These are phyloP conservation scores for Pomatostomus ruficeps DNA, from an alignment of 2,113 vertebrate species.

Conservation along the genomic window DNA sequence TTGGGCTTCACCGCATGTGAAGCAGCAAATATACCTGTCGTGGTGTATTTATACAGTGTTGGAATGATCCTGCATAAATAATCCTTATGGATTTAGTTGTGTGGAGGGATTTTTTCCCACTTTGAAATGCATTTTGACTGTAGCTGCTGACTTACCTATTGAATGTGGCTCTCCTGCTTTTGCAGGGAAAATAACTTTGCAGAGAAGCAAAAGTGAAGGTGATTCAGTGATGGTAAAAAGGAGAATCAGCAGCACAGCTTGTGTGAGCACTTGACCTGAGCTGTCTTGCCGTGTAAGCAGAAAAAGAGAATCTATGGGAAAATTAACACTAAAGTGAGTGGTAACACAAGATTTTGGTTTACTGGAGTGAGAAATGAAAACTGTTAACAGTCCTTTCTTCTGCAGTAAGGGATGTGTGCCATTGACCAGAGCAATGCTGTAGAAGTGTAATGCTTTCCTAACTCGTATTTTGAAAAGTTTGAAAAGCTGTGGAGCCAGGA, in stretches of 20 bases:
- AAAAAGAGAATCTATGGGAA: conserved; percentile 51
- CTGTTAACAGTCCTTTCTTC: neutral
- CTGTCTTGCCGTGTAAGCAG: conserved; percentile 47
- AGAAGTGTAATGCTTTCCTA: neutral
- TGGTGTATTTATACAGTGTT: neutral
- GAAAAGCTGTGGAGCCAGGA: neutral
- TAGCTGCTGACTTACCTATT: neutral
- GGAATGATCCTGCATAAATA: neutral
- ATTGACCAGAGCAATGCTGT: neutral
- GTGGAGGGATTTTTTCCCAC: neutral
- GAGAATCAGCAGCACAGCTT: conserved; percentile 43
- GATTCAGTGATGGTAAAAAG: conserved; percentile 36
- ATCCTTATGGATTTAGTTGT: neutral
- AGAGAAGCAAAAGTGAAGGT: conserved; percentile 14
- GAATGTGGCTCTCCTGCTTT: neutral
- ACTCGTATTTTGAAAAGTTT: neutral
- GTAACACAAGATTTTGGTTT: conserved; percentile 34
- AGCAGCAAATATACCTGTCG: neutral
- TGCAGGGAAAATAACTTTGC: neutral
- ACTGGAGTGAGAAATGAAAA: conserved; percentile 55
- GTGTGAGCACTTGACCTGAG: conserved; percentile 38
- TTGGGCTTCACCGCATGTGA: neutral
- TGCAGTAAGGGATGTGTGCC: neutral
- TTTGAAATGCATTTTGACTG: neutral
- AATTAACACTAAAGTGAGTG: conserved; percentile 31